A percentile compares a stretch with the other conserved stretches of the same genome.
Evolutionary conservation across 2,888 invertebrate genomes (phyloP).

Genomic region (Tipula lateralis): DNA sequence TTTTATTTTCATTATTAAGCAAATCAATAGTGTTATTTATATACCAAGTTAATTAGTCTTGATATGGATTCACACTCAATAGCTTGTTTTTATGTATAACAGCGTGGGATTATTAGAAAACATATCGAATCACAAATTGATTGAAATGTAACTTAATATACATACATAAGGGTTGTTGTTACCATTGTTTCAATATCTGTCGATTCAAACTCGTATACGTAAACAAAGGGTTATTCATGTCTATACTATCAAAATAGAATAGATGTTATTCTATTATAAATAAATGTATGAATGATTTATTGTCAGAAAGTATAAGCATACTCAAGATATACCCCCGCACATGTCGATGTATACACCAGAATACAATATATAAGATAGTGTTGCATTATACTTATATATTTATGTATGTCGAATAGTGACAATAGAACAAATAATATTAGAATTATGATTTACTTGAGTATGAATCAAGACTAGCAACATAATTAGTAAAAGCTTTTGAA

Average conservation of each 20-base stretch:
- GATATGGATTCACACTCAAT: background rate
- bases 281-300: background rate
- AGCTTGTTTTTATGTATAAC: background rate
- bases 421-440: background rate
- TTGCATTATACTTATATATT: background rate
- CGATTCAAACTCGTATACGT: background rate
- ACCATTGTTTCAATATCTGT: background rate
- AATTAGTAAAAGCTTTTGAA: background rate
- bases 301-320: background rate
- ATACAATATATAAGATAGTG: background rate
- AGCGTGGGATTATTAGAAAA: background rate
- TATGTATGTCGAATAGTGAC: too few species aligned
- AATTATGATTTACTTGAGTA: background rate
- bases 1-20: too few species aligned
- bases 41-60: background rate
- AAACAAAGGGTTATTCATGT: background rate
- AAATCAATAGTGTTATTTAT: too few species aligned
- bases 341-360: too few species aligned
- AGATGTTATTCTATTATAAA: background rate
- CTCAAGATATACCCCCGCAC: too few species aligned
- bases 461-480: background rate
- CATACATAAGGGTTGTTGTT: background rate
- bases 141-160: background rate
- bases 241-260: background rate
- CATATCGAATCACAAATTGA: background rate